Conservation (phyloP, 1,140 invertebrate genomes). For the Drosophila ambigua region DNA sequence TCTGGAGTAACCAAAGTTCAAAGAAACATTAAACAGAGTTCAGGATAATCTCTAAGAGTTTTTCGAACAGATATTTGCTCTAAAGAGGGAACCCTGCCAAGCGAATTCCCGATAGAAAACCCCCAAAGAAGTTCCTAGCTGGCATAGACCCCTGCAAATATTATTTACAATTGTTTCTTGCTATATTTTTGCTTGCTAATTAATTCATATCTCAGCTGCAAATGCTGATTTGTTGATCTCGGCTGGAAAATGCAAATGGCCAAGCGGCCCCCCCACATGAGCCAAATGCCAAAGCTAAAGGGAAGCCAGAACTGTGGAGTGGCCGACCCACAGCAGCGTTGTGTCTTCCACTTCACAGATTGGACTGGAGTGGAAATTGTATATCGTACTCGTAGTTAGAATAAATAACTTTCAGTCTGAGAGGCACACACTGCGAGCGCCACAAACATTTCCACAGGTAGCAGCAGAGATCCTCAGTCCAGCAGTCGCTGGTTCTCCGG, state of each 20-base stretch:
- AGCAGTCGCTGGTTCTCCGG: slow-evolving; percentile 14
- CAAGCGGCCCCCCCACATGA: slow-evolving; percentile 34
- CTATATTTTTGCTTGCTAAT: slow-evolving; percentile 31
- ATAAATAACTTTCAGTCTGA: slow-evolving; percentile 65
- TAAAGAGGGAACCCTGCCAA: not conserved
- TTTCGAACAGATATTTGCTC: not conserved
- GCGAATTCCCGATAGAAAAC: not conserved
- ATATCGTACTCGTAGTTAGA: slow-evolving; percentile 68
- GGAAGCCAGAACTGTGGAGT: slow-evolving; percentile 1
- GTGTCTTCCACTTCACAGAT: slow-evolving; percentile 39
- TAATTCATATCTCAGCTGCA: slow-evolving; percentile 61
- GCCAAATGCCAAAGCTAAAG: slow-evolving; percentile 1
- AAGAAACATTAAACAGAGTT: slow-evolving; percentile 8
- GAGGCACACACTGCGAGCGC: slow-evolving; percentile 10
- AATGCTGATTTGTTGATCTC: slow-evolving; percentile 60
- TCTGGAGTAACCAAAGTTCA: not conserved
- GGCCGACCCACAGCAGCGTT: slow-evolving; percentile 71
- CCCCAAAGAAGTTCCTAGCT: not conserved
- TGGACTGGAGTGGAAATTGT: slow-evolving; percentile 65
- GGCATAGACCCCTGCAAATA: slow-evolving; percentile 3
- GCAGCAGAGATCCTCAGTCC: slow-evolving; percentile 16
- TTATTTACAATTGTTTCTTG: slow-evolving; percentile 15
- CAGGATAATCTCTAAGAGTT: not conserved
- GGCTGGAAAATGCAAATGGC: slow-evolving; percentile 62
- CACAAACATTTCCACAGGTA: slow-evolving; percentile 57